Base-by-base conservation (phyloP, 2,888 invertebrate genomes). In the Chrysotoxum bicinctum region DNA sequence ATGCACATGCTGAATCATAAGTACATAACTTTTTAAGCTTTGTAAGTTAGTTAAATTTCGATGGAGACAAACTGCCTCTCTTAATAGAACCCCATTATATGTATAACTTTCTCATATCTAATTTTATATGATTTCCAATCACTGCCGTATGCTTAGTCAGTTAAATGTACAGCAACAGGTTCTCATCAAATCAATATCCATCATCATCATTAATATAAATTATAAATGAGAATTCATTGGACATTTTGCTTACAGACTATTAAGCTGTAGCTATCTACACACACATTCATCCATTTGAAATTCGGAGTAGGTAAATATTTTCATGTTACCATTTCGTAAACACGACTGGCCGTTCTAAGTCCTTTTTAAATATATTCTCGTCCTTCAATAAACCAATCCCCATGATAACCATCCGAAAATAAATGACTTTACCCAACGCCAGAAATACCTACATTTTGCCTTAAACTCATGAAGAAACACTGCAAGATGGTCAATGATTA, bases 401-500 rank as follows among this genome's bases (percentile, higher is more conserved):
- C 48, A 23, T 66, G 66, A 66, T 66, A 66, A 66, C 26, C 21
- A 66, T 66, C 66, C 66, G 19, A 66, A 66, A 66, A 66, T 66
- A 66, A 66, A 66, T 66, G 48, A 66, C 32, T 64, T 50, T 30
- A 8, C 48, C 19, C 52, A 50, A 12, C 5, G 8, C 19, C 16
- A 40, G 7, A 30, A 40, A 60, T 37, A 37, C 58, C 35, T 37
- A 58, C 37, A 64, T 12, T 30, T 48, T 48, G 45, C 48, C 30
- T 64, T 30, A 64, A 64, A 64, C 10, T 48, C 10, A 19, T 32
- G 48, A 48, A 45, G 16, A 48, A 64, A 23, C 48, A 66, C 48
- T 66, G 32, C 50, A 66, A 66, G 50, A 50, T 66, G 66, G 32
- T 50, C 66, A 66, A 35, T 66, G 72, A 73, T 60, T 60, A 73